phyloP scores from a whole-genome alignment of 2,113 vertebrate species.

The Grammomys surdaster region DNA sequence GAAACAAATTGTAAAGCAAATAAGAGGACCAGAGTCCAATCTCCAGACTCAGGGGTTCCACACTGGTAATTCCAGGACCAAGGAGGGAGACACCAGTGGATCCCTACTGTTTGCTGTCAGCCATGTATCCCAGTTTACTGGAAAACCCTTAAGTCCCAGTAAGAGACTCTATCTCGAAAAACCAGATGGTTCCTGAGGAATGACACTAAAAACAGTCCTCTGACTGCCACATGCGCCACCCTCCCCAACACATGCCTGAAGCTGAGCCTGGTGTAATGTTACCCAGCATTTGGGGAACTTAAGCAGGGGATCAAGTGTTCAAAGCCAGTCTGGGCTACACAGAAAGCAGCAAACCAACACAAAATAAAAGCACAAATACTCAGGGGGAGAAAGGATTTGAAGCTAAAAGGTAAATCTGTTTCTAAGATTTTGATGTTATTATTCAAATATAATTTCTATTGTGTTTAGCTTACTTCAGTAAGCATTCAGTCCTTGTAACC shows the following conservation, averaged over 20 bases:
- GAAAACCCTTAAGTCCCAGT: not conserved
- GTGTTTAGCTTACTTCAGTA: not conserved
- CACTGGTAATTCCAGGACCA: not conserved
- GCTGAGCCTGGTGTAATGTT: not conserved
- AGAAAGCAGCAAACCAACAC: not conserved
- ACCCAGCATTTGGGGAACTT: not conserved
- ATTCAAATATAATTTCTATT: not conserved
- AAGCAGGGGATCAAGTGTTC: not conserved
- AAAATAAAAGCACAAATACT: not conserved
- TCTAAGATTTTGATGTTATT: not conserved
- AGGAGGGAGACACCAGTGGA: not conserved
- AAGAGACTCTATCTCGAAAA: not conserved
- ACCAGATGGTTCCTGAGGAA: not conserved
- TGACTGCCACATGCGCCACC: not conserved
- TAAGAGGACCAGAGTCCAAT: not conserved
- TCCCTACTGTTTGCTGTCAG: not conserved
- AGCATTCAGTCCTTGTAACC: not conserved
- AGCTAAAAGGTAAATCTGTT: not conserved
- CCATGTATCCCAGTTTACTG: not conserved
- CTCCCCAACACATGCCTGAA: not conserved
- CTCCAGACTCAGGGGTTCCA: not conserved
- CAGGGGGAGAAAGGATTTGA: not conserved
- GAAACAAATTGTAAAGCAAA: not conserved
- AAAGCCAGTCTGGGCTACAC: not conserved
- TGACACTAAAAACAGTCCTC: not conserved